These are phyloP conservation scores for Anolis sagrei DNA, from an alignment of 2,113 vertebrate genomes.

Conservation along the genomic window DNA sequence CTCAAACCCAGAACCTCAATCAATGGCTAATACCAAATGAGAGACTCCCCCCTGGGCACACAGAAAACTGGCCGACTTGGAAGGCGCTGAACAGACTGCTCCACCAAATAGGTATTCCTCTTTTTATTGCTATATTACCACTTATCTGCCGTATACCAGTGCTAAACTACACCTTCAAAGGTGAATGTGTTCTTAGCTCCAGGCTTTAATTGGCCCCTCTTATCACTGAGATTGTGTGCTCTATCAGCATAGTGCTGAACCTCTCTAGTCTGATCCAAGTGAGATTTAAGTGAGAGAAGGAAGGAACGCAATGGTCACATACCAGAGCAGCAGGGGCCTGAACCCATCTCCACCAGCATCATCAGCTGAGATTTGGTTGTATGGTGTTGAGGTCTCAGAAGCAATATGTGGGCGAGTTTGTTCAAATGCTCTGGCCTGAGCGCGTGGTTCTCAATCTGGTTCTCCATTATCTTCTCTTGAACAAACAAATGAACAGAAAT, in stretches of 20 bases:
- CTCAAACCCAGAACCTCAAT: too few relatives aligned
- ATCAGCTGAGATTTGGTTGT: conserved; percentile 50
- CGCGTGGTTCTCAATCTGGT: conserved; percentile 35
- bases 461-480: conserved; percentile 64
- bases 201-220: not conserved
- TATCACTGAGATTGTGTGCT: not conserved
- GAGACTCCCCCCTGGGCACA: too few relatives aligned
- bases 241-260: not conserved
- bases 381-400: conserved; percentile 73
- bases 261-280: not conserved
- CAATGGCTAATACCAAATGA: too few relatives aligned
- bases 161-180: not conserved
- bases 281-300: not conserved
- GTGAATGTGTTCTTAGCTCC: not conserved
- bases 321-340: conserved; percentile 71
- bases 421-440: conserved; percentile 65
- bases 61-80: too few relatives aligned
- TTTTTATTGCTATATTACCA: too few relatives aligned
- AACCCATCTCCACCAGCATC: not conserved
- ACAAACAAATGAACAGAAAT: conserved; percentile 17
- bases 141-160: not conserved
- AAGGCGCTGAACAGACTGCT: too few relatives aligned
- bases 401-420: conserved; percentile 71
- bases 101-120: too few relatives aligned
- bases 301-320: conserved; percentile 11